Evolutionary conservation across 2,888 invertebrate species (phyloP), one percentile per base, ranked within the genome.

Genomic region (Agrochola lota): DNA sequence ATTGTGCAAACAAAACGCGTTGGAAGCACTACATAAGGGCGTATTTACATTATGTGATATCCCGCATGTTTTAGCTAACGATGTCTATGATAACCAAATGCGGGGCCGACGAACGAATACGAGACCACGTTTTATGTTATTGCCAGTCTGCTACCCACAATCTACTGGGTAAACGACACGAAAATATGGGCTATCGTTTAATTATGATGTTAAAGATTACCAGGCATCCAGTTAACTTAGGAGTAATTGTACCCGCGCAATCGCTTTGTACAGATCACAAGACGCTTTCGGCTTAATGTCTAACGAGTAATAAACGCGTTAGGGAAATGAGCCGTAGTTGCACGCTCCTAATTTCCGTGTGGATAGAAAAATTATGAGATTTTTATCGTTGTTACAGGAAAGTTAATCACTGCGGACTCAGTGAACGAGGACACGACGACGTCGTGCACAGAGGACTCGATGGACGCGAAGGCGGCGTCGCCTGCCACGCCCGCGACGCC

Each of bases 371-470:
- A 66, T 71, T 26, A 52, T 69, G 35, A 63, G 67, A 35, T 73
- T 69, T 60, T 12, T 30, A 23, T 69, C 0, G 55, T 89, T 87
- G 77, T 91, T 91, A 2, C 92, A 97, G 97, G 97, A 72, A 97
- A 97, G 91, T 87, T 97, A 88, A 91, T 78, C 43, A 78, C 88
- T 40, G 96, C 96, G 74, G 97, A 97, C 86, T 97, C 97, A 79
- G 97, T 98, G 90, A 98, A 97, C 92, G 98, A 98, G 93, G 96
- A 96, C 91, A 98, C 98, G 66, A 97, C 97, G 87, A 98, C 98
- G 81, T 98, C 98, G 43, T 98, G 97, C 95, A 98, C 98, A 77
- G 98, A 98, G 93, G 98, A 98, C 94, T 98, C 98, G 67, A 94
- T 98, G 94, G 98, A 98, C 94, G 97, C 98, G 46, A 97, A 97